Percentiles rank a stretch among this genome's conserved stretches.
phyloP scores from a whole-genome alignment of 2,113 vertebrate genomes.

The Petaurus breviceps region DNA sequence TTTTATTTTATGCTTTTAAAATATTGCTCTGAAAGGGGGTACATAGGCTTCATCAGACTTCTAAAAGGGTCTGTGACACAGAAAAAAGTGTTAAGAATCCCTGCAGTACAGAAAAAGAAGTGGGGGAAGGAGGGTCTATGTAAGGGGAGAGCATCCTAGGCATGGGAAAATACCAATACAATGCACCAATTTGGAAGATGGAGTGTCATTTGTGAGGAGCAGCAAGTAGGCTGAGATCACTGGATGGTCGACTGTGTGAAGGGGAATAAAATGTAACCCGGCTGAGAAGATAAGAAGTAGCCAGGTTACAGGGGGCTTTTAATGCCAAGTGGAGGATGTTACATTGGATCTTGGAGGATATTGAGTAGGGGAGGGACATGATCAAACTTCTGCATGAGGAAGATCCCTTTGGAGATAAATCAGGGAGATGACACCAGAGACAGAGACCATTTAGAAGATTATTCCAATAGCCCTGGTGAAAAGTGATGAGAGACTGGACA shows the following conservation, averaged over 20 bases:
- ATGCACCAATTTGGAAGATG: not conserved
- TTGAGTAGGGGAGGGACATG: not conserved
- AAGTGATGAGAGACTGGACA: not conserved
- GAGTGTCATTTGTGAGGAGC: not conserved
- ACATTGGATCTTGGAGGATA: not conserved
- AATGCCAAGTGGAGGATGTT: too few relatives aligned
- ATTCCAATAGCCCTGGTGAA: not conserved
- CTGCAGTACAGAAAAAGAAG: not conserved
- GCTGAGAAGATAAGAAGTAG: too few relatives aligned
- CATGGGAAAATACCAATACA: not conserved
- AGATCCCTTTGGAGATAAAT: not conserved
- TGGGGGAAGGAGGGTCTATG: not conserved
- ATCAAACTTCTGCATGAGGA: not conserved
- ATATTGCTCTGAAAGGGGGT: not conserved
- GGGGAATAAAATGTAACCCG: not conserved
- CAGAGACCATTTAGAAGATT: not conserved
- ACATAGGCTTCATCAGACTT: not conserved
- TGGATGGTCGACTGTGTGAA: not conserved
- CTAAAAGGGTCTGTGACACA: not conserved
- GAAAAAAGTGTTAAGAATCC: too few relatives aligned
- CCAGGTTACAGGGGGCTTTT: too few relatives aligned
- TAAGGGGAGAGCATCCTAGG: not conserved
- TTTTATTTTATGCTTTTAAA: not conserved
- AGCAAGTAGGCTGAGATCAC: not conserved
- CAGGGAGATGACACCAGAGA: not conserved